Conservation (phyloP, 2,113 vertebrate genomes). For the Myxocyprinus asiaticus region DNA sequence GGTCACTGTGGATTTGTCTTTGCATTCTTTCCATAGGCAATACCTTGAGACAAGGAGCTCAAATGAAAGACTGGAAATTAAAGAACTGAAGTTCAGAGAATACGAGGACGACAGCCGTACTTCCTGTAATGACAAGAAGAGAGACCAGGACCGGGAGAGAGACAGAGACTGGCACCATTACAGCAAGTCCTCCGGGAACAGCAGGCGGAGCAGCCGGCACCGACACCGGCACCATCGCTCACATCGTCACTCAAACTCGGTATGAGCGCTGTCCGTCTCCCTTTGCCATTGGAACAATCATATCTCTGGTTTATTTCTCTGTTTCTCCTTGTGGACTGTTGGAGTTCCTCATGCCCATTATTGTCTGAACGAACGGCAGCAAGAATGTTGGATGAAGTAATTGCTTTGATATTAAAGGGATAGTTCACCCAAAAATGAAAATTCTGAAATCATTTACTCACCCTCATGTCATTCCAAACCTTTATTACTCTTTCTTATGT, state of each 20-base stretch:
- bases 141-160: slow-evolving; percentile 62
- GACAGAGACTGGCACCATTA: slow-evolving; percentile 88
- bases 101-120: slow-evolving; percentile 70
- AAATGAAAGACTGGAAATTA: slow-evolving; percentile 77
- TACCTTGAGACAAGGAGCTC: slow-evolving; percentile 69
- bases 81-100: slow-evolving; percentile 71
- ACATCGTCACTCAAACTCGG: slow-evolving; percentile 68
- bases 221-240: slow-evolving; percentile 76
- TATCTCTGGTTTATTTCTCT: slow-evolving; percentile 6
- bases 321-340: slow-evolving; percentile 36
- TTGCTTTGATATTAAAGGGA: neutral
- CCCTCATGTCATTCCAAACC: too few species aligned
- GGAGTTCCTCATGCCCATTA: slow-evolving; percentile 44
- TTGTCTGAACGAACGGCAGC: slow-evolving; percentile 28
- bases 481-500: too few species aligned
- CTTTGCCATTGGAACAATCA: neutral
- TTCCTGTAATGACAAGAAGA: slow-evolving; percentile 49
- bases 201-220: slow-evolving; percentile 78
- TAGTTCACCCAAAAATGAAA: too few species aligned
- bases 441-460: too few species aligned
- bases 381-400: slow-evolving; percentile 1
- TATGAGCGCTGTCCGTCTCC: slow-evolving; percentile 70
- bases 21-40: slow-evolving; percentile 62
- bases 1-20: neutral
- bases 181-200: slow-evolving; percentile 90